Percentiles rank a stretch among this genome's conserved stretches.
Conservation (phyloP, 2,888 invertebrate genomes). For the Drosophila pegasa region DNA sequence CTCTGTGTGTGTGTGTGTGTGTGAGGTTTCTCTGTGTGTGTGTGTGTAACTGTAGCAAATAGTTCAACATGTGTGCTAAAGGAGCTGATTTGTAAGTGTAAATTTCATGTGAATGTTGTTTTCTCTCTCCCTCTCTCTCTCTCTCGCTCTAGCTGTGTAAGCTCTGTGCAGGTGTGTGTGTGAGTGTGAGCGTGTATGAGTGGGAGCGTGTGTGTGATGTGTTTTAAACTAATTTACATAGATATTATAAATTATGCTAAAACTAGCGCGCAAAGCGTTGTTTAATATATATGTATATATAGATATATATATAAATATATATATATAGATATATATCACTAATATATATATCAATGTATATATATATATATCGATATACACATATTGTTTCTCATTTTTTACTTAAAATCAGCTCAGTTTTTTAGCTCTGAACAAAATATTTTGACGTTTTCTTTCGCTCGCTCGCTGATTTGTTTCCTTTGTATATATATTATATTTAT, state of each 20-base stretch:
- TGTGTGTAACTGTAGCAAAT: background rate
- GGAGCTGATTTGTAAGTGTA: slow-evolving; percentile 1
- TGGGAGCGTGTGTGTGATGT: slow-evolving; percentile 12
- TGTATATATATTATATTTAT: background rate
- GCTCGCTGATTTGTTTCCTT: background rate
- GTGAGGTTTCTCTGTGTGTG: no score
- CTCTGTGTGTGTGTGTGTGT: background rate
- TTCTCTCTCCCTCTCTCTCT: background rate
- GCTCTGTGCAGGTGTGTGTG: background rate
- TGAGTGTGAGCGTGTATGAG: slow-evolving; percentile 1
- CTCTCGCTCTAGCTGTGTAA: background rate
- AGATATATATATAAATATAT: slow-evolving; percentile 4
- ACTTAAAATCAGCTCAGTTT: slow-evolving; percentile 30
- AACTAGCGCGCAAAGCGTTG: slow-evolving; percentile 47
- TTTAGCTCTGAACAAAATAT: slow-evolving; percentile 20
- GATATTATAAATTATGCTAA: slow-evolving; percentile 66
- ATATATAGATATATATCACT: background rate
- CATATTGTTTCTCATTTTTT: slow-evolving; percentile 2
- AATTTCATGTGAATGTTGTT: background rate
- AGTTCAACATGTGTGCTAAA: slow-evolving; percentile 5
- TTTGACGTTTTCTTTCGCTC: slow-evolving; percentile 8
- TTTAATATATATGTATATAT: slow-evolving; percentile 11
- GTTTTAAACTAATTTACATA: slow-evolving; percentile 68
- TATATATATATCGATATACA: slow-evolving; percentile 18
- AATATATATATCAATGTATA: slow-evolving; percentile 19